Percentiles rank a stretch among this genome's conserved stretches.
Evolutionary conservation across 2,888 invertebrate species (phyloP).

Genomic region (Perdita meconis): DNA sequence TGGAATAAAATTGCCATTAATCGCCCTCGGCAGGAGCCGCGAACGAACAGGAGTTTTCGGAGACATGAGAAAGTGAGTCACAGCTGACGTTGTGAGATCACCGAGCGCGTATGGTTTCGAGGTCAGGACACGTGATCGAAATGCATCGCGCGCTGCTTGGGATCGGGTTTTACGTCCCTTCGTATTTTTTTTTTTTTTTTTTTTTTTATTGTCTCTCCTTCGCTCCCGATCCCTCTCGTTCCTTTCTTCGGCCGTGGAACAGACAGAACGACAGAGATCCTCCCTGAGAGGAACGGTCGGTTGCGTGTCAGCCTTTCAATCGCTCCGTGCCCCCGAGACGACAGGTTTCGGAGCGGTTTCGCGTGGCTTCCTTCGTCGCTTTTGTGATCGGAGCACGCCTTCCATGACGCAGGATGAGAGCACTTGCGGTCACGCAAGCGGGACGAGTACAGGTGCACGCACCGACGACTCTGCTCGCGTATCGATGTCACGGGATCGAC

Average conservation of each 20-base stretch:
- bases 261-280: not conserved
- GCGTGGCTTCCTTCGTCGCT: slow-evolving; percentile 8
- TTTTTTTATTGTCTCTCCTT: too few species aligned
- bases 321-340: not conserved
- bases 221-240: not conserved
- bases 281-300: not conserved
- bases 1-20: slow-evolving; percentile 44
- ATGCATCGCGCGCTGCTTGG: slow-evolving; percentile 21
- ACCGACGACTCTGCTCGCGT: not conserved
- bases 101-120: slow-evolving; percentile 45
- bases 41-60: slow-evolving; percentile 36
- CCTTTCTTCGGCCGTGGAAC: not conserved
- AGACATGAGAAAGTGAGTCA: slow-evolving; percentile 64
- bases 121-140: slow-evolving; percentile 39
- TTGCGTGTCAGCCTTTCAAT: slow-evolving; percentile 6
- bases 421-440: slow-evolving; percentile 34
- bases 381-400: slow-evolving; percentile 8
- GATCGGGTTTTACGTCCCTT: slow-evolving; percentile 3
- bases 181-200: not conserved
- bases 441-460: slow-evolving; percentile 41
- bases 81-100: slow-evolving; percentile 62
- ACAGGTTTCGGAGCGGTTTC: slow-evolving; percentile 18
- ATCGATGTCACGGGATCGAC: slow-evolving; percentile 18
- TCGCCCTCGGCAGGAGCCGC: slow-evolving; percentile 1
- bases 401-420: slow-evolving; percentile 17